Percentiles rank a stretch among this genome's conserved stretches.
These are phyloP conservation scores for Siniperca scherzeri DNA, from an alignment of 2,797 vertebrate genomes.

Conservation along the genomic window DNA sequence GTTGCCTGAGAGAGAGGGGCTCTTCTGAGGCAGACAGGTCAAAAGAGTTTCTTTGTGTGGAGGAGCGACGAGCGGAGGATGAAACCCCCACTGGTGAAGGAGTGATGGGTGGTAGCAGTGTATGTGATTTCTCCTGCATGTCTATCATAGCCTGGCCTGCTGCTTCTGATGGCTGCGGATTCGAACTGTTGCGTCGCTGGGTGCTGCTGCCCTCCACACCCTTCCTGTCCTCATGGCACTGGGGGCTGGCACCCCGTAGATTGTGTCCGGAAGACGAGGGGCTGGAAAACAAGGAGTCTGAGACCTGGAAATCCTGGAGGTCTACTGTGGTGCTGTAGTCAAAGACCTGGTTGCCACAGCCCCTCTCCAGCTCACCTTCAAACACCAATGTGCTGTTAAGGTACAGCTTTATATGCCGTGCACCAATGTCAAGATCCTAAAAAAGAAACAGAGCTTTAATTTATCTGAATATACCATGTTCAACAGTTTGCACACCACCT, in stretches of 20 bases:
- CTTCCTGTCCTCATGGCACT: constrained; percentile 47
- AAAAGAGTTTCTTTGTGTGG: constrained; percentile 67
- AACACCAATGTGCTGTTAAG: constrained; percentile 92
- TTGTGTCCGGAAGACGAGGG: constrained; percentile 80
- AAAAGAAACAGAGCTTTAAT: constrained; percentile 32
- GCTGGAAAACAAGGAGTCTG: constrained; percentile 79
- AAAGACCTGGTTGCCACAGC: constrained; percentile 86
- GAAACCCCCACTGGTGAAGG: constrained; percentile 44
- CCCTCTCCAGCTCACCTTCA: constrained; percentile 90
- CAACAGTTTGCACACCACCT: neutral
- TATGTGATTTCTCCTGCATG: constrained; percentile 69
- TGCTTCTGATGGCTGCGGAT: constrained; percentile 35
- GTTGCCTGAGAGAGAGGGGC: constrained; percentile 75
- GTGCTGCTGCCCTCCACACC: constrained; percentile 52
- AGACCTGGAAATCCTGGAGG: constrained; percentile 78
- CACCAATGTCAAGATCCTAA: constrained; percentile 92
- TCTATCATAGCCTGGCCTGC: constrained; percentile 66
- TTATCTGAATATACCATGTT: constrained; percentile 11
- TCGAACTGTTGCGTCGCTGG: constrained; percentile 57
- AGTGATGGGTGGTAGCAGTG: constrained; percentile 47
- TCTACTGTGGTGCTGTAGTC: constrained; percentile 87
- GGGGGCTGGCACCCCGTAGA: constrained; percentile 67
- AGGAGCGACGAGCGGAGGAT: constrained; percentile 34
- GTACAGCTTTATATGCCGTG: constrained; percentile 91
- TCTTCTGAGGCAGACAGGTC: constrained; percentile 73